A percentile compares a stretch with the other conserved stretches of the same genome.
Conservation (phyloP, 2,113 vertebrate species). For the Empidonax traillii region DNA sequence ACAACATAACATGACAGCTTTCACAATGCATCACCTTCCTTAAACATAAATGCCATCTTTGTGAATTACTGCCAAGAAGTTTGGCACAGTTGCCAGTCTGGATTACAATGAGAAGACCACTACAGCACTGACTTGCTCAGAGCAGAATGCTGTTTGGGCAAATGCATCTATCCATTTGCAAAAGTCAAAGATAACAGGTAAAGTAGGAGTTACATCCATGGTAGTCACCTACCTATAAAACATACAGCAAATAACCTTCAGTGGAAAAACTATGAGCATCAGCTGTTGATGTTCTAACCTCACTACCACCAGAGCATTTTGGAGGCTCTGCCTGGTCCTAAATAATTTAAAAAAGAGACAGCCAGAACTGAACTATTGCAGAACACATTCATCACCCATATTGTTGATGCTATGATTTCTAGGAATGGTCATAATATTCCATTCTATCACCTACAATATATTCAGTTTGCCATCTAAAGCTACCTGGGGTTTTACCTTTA, state of each 20-base stretch:
- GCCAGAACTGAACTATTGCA: background rate
- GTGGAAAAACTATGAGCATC: background rate
- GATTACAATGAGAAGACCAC: constrained; percentile 39
- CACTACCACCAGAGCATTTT: background rate
- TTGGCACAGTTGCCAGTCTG: constrained; percentile 47
- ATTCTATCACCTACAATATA: background rate
- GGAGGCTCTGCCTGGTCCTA: background rate
- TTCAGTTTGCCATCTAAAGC: background rate
- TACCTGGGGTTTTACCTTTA: background rate
- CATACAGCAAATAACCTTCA: background rate
- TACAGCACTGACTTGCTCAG: background rate
- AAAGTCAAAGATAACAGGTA: background rate
- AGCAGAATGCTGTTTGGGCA: background rate
- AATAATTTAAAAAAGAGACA: background rate
- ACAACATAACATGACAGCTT: constrained; percentile 59
- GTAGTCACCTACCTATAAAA: background rate
- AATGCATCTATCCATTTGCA: background rate
- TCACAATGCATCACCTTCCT: constrained; percentile 52
- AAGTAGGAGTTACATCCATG: background rate
- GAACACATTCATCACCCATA: background rate
- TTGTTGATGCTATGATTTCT: background rate
- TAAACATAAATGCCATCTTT: background rate
- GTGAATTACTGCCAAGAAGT: constrained; percentile 42
- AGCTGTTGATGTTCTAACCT: background rate
- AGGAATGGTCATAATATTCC: background rate